These are phyloP conservation scores for Euleptes europaea DNA, from an alignment of 2,113 vertebrate genomes.

Conservation along the genomic window DNA sequence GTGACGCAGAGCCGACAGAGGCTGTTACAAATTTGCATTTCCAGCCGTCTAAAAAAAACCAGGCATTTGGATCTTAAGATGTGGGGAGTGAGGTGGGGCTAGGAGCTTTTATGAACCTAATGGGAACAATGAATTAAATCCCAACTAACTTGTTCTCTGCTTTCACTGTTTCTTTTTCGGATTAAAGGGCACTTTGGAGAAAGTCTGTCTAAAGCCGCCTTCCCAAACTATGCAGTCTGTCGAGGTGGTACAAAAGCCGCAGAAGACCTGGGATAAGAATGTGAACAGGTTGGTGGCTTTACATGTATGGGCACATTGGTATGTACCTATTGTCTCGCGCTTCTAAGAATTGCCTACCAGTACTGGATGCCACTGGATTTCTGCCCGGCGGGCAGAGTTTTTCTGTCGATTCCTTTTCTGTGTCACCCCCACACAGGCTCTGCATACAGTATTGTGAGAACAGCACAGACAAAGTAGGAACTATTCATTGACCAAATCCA, in stretches of 20 bases:
- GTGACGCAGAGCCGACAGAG: neutral
- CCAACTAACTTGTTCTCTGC: neutral
- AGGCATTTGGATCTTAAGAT: neutral
- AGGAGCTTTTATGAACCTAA: neutral
- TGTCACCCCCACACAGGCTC: neutral
- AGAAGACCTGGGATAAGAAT: neutral
- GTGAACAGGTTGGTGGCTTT: neutral
- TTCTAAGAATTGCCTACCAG: too few relatives aligned
- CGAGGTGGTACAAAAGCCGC: neutral
- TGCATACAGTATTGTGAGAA: too few relatives aligned
- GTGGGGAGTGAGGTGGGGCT: too few relatives aligned
- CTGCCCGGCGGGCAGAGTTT: neutral
- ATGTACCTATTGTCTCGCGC: neutral
- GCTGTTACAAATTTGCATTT: constrained; percentile 10
- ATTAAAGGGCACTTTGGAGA: neutral
- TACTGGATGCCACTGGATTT: neutral
- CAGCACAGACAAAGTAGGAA: too few relatives aligned
- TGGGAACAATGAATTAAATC: neutral
- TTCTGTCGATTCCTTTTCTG: neutral
- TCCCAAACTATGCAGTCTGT: neutral
- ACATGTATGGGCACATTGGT: neutral
- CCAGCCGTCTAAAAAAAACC: constrained; percentile 2
- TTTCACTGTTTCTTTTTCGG: neutral
- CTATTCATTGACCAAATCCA: too few relatives aligned
- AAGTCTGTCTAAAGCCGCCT: neutral